These are phyloP conservation scores for Scartelaos histophorus DNA, from an alignment of 2,113 vertebrate genomes.

Conservation along the genomic window DNA sequence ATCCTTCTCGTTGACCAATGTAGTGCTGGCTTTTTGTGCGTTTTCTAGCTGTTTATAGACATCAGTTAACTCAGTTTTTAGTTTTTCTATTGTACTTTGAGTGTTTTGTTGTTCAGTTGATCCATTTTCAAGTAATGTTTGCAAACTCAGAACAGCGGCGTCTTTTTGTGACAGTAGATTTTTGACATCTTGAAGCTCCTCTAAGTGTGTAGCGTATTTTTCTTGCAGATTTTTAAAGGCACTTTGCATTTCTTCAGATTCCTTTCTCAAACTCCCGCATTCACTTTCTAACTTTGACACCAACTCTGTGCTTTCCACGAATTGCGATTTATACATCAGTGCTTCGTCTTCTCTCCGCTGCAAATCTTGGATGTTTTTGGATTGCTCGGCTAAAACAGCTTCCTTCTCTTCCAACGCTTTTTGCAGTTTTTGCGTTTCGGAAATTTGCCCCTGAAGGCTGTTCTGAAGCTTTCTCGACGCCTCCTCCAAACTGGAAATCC, in stretches of 20 bases:
- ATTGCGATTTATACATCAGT: constrained; percentile 66
- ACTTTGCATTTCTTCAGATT: constrained; percentile 64
- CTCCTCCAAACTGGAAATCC: constrained; percentile 72
- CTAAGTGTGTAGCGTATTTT: constrained; percentile 65
- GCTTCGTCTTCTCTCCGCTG: constrained; percentile 70
- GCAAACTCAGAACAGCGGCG: constrained; percentile 67
- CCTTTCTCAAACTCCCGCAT: constrained; percentile 34
- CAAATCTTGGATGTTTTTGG: constrained; percentile 62
- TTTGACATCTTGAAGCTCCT: constrained; percentile 64
- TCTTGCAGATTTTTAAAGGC: constrained; percentile 80
- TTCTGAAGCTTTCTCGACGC: constrained; percentile 56
- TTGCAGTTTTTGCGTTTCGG: constrained; percentile 62
- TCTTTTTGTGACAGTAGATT: constrained; percentile 64
- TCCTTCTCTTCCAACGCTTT: constrained; percentile 67
- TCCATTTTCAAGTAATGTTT: constrained; percentile 58
- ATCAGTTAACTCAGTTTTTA: constrained; percentile 64
- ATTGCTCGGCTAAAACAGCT: constrained; percentile 55
- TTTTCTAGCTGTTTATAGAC: constrained; percentile 66
- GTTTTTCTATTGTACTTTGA: constrained; percentile 39
- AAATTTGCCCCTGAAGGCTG: constrained; percentile 64
- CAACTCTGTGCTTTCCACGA: constrained; percentile 70
- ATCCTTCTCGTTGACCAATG: constrained; percentile 75
- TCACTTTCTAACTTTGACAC: constrained; percentile 66
- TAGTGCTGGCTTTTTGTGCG: constrained; percentile 43
- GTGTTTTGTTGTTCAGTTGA: constrained; percentile 46